phyloP scores from a whole-genome alignment of 2,113 vertebrate species.

The Plectropomus leopardus region DNA sequence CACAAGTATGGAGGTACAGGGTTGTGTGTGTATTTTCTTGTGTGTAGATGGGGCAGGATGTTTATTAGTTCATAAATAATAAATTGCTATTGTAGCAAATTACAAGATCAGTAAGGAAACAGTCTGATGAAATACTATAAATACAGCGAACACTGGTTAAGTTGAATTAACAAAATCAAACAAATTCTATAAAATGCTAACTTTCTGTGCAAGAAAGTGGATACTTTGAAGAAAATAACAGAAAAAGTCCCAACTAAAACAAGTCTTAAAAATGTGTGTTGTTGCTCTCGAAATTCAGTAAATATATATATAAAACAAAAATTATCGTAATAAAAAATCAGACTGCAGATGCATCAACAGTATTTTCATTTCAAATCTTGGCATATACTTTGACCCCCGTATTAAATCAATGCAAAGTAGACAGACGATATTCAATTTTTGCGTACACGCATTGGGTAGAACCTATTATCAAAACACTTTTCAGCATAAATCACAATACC shows the following conservation, averaged over 20 bases:
- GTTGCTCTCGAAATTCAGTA: no score
- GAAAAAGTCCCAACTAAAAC: no score
- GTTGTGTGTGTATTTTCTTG: not conserved
- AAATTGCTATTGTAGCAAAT: not conserved
- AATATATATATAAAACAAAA: no score
- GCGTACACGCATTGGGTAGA: no score
- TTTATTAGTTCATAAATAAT: not conserved
- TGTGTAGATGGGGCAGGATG: not conserved
- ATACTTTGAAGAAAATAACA: no score
- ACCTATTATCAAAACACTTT: no score
- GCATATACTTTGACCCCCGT: not conserved
- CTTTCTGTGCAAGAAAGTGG: no score
- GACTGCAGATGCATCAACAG: not conserved
- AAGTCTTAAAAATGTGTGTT: no score
- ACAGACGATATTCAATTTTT: not conserved
- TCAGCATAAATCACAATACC: no score
- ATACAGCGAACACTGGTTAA: not conserved
- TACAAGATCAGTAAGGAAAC: not conserved
- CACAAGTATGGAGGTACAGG: no score
- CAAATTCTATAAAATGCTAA: no score
- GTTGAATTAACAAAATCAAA: not conserved
- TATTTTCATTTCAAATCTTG: not conserved
- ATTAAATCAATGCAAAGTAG: not conserved
- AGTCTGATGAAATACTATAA: not conserved
- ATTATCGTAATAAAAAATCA: no score